Base-by-base conservation (phyloP, 1,140 invertebrate species). In the Parasteatoda tepidariorum region DNA sequence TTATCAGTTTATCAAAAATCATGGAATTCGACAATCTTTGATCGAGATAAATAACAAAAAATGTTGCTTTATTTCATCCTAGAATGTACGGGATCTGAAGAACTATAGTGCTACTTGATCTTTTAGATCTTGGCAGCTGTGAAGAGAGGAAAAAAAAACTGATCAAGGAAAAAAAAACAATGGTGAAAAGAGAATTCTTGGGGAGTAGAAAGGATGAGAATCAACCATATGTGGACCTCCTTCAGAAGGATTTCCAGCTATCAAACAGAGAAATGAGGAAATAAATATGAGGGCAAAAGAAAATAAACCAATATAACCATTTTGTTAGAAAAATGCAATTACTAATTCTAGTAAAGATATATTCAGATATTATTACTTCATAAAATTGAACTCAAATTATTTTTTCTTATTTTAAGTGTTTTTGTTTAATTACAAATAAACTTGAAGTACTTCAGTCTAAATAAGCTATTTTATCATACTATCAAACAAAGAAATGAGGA, bases 171-270 rank as follows among this genome's bases (percentile, higher is more conserved):
- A n/a, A 64, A n/a, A 33, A 64, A 48, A 18, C 41, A 48, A 9
- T 28, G n/a, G 31, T 5, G 31, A 64, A 64, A 64, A 68, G 4
- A 9, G 33, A 68, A 22, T 30, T 41, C 33, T 24, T 18, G 31
- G 6, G 66, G 30, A 68, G 31, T 38, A 68, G 66, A 68, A 68
- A 68, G 26, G 66, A 68, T 68, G 66, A 68, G 66, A 68, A 68
- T 30, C 31, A 68, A 30, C 66, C 66, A 68, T 68, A 68, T 68
- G 66, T 68, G 66, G 34, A n/a, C 41, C 28, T 24, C 7, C 31
- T 68, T 30, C 33, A 68, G 5, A 15, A 41, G 66, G 66, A 41
- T 68, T 68, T 33, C 31, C 31, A 68, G 13, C 66, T 38, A 68
- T 22, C 66, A 15, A 41, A 38, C 9, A 24, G 62, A 30, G 62